A percentile compares a stretch with the other conserved stretches of the same genome.
Evolutionary conservation across 2,888 invertebrate genomes (phyloP).

Genomic region (Apamea monoglypha): DNA sequence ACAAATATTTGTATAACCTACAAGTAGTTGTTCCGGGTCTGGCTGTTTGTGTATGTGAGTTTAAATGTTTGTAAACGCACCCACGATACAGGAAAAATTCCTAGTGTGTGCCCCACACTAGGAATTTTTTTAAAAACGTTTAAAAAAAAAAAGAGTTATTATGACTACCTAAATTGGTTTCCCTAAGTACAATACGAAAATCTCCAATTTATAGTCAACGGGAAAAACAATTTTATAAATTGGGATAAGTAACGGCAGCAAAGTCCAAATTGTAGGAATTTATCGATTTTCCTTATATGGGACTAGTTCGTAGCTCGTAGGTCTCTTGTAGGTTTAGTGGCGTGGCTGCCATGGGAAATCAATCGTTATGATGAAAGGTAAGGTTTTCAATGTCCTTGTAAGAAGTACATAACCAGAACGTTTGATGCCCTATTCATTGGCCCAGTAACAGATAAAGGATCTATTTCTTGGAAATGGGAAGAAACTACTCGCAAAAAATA

Average conservation of each 20-base stretch:
- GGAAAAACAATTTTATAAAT: background rate
- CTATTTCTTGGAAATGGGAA: background rate
- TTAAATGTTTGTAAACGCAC: too few species aligned
- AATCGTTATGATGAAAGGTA: slow-evolving; percentile 1
- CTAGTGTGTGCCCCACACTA: too few species aligned
- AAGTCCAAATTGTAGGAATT: background rate
- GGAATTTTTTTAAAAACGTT: too few species aligned
- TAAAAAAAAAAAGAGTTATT: too few species aligned
- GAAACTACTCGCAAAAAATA: background rate
- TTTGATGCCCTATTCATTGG: background rate
- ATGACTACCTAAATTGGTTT: background rate
- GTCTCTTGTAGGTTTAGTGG: background rate
- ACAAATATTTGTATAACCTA: too few species aligned
- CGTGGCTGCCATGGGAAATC: slow-evolving; percentile 1
- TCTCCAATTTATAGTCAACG: background rate
- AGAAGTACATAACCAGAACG: background rate
- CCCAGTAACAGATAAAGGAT: background rate
- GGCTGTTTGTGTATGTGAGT: too few species aligned
- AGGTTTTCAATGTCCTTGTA: background rate
- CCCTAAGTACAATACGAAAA: background rate
- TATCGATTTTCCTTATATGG: background rate
- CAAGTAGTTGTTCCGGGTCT: too few species aligned
- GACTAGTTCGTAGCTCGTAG: background rate
- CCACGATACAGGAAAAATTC: too few species aligned
- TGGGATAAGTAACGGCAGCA: background rate